These are phyloP conservation scores for Oenanthe oenanthe DNA, from an alignment of 2,113 vertebrate species.

Conservation along the genomic window DNA sequence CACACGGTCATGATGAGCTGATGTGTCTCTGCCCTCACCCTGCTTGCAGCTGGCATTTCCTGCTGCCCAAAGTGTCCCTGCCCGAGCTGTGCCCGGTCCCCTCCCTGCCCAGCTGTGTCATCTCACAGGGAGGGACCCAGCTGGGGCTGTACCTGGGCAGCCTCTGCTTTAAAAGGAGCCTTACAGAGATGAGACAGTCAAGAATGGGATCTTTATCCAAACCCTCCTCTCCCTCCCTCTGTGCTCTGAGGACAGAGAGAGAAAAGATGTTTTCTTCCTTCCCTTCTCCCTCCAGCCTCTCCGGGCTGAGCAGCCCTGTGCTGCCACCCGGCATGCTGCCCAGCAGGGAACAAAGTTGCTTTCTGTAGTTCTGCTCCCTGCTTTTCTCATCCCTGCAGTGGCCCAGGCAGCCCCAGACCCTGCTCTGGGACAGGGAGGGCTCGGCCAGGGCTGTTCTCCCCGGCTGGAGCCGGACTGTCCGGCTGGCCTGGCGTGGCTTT, in stretches of 20 bases:
- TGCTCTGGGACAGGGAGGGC: neutral
- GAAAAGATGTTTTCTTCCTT: constrained; percentile 55
- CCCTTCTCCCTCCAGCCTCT: neutral
- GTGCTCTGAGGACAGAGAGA: neutral
- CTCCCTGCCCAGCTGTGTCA: neutral
- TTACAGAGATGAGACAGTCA: neutral
- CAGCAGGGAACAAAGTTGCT: constrained; percentile 50
- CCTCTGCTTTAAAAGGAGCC: neutral
- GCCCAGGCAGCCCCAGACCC: neutral
- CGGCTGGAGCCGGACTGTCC: neutral
- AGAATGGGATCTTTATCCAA: constrained; percentile 54
- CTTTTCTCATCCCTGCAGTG: neutral
- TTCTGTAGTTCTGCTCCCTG: constrained; percentile 28
- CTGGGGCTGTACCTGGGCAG: constrained; percentile 4
- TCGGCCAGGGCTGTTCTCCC: neutral
- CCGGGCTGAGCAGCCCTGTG: neutral
- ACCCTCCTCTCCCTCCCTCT: constrained; percentile 24
- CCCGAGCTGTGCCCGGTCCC: fast-evolving
- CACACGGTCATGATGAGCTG: fast-evolving
- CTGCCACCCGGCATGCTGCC: constrained; percentile 57
- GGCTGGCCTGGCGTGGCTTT: fast-evolving
- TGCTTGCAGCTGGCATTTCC: neutral
- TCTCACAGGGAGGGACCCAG: neutral
- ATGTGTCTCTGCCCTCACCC: fast-evolving
- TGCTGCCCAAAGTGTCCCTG: neutral